phyloP scores from a whole-genome alignment of 2,797 vertebrate genomes.

The Myiotriccus ornatus region DNA sequence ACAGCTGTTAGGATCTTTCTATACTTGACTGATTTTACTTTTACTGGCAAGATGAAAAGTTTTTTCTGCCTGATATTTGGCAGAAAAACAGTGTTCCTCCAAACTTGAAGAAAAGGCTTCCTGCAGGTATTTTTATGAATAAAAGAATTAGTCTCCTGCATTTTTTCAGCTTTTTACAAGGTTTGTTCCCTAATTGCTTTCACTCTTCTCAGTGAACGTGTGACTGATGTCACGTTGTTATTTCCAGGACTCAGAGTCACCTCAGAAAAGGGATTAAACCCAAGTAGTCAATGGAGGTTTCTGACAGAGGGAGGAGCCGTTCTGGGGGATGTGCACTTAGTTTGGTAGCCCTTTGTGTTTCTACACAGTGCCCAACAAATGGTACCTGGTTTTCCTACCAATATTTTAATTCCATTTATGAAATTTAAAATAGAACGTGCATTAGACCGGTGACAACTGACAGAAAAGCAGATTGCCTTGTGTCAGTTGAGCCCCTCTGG shows the following conservation, averaged over 20 bases:
- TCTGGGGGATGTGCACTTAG: neutral
- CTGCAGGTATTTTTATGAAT: neutral
- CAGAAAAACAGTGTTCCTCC: neutral
- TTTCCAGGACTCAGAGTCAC: neutral
- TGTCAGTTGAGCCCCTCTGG: neutral
- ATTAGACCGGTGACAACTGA: neutral
- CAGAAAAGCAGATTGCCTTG: neutral
- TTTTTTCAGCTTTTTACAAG: neutral
- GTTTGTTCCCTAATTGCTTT: neutral
- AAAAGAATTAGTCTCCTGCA: neutral
- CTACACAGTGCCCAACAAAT: neutral
- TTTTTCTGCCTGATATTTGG: neutral
- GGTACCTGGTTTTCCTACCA: neutral
- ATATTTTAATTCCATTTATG: neutral
- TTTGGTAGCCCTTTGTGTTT: neutral
- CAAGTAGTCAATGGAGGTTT: neutral
- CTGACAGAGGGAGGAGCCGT: neutral
- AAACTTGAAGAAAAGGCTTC: neutral
- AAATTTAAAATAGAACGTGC: neutral
- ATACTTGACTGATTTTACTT: neutral
- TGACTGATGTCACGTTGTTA: neutral
- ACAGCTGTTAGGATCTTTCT: neutral
- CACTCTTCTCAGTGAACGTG: neutral
- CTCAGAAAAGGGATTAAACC: neutral
- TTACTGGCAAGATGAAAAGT: neutral